A percentile compares a stretch with the other conserved stretches of the same genome.
phyloP scores from a whole-genome alignment of 2,797 vertebrate genomes.

The Arrhamphus sclerolepis region DNA sequence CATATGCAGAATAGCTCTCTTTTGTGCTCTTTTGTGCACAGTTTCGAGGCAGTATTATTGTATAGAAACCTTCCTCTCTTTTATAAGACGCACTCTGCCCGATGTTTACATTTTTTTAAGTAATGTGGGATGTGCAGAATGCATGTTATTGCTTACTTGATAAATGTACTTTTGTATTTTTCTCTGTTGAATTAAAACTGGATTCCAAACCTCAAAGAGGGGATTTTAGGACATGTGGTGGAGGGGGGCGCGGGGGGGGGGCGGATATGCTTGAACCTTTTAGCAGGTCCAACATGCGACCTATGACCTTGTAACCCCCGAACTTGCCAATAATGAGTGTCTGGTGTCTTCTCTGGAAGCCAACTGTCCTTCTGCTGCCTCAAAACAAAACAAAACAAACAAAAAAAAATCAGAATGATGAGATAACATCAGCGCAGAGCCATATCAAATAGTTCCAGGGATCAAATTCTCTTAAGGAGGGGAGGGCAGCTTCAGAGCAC shows the following conservation, averaged over 20 bases:
- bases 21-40: constrained; percentile 10
- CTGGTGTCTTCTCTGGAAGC: constrained; percentile 43
- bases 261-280: constrained; percentile 22
- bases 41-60: constrained; percentile 40
- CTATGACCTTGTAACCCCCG: constrained; percentile 46
- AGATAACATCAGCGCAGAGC: constrained; percentile 71
- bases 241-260: no score
- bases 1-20: constrained; percentile 48
- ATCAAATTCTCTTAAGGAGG: constrained; percentile 72
- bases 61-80: constrained; percentile 34
- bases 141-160: constrained; percentile 59
- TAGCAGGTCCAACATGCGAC: constrained; percentile 39
- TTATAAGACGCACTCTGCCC: constrained; percentile 25
- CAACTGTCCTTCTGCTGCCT: constrained; percentile 56
- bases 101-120: constrained; percentile 72
- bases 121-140: constrained; percentile 44
- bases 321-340: constrained; percentile 33
- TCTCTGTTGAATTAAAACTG: constrained; percentile 56
- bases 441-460: constrained; percentile 75
- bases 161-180: constrained; percentile 35
- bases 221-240: neutral
- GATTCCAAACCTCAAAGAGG: constrained; percentile 25
- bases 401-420: constrained; percentile 43
- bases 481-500: constrained; percentile 41
- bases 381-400: neutral